Evolutionary conservation across 2,888 invertebrate species (phyloP), one percentile per base, ranked within the genome.

Genomic region (Dimorphilus gyrociliatus): DNA sequence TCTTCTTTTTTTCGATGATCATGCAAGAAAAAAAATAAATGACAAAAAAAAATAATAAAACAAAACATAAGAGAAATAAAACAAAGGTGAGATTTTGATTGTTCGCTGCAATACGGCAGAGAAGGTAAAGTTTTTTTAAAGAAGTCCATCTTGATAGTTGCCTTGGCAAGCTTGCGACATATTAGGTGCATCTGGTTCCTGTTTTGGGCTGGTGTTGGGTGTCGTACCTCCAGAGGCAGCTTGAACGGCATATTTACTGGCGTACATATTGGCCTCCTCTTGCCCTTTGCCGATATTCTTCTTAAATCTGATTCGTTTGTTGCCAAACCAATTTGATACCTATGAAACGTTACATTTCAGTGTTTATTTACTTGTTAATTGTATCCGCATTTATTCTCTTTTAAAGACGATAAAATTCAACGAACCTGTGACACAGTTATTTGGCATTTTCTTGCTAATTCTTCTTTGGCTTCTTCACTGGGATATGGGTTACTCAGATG

Each of bases 291-390:
- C 92, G 48, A 97, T 94, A 68, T 94, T 94, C 71, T 97, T 97
- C 78, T 97, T 97, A 71, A 94, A 97, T 53, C 94, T 79, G 69
- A 97, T 97, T 58, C 94, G 77, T 67, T 94, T 94, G 70, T 94
- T 94, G 49, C 94, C 94, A 64, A 94, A 94, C 94, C 94, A 94
- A 73, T 94, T 94, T 48, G 90, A 92, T 41, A 92, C 88, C 81
- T 84, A 46, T 18, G 44, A 38, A 23, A 33, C 27, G 14, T 28
- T 18, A 31, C 19, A 16, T 10, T 10, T 21, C 21, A 21, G 21
- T 21, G 8, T n/a, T 21, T n/a, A 21, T 21, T n/a, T n/a, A n/a
- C 21, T 21, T 21, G 21, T 10, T 10, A 10, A n/a, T 21, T 8
- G 21, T n/a, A 8, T n/a, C 21, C 8, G 8, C 8, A 10, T 21